A percentile compares a stretch with the other conserved stretches of the same genome.
These are phyloP conservation scores for Phyllotreta cruciferae DNA, from an alignment of 2,888 invertebrate genomes.

Conservation along the genomic window DNA sequence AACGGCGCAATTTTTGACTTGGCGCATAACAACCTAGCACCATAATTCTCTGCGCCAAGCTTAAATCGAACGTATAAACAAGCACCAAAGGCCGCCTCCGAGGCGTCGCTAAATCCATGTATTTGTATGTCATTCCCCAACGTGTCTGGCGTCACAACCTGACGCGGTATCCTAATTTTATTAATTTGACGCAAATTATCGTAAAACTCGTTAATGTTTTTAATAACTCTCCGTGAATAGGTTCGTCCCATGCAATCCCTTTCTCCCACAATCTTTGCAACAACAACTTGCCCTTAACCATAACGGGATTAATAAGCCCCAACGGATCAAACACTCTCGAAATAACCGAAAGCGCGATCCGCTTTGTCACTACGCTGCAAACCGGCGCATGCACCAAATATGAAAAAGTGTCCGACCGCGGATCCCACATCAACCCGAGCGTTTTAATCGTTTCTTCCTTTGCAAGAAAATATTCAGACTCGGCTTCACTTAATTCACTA, in stretches of 20 bases:
- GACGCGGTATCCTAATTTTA: not conserved
- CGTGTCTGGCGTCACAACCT: not conserved
- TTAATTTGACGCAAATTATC: not conserved
- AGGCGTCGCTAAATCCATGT: constrained; percentile 42
- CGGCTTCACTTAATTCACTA: too few relatives aligned
- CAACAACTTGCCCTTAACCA: not conserved
- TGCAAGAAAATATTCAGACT: not conserved
- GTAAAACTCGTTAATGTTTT: too few relatives aligned
- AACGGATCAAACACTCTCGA: not conserved
- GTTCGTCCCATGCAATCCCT: not conserved
- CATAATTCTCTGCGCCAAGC: too few relatives aligned
- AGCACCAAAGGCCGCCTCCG: constrained; percentile 35
- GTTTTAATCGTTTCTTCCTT: not conserved
- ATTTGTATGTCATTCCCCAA: not conserved
- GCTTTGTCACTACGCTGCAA: not conserved
- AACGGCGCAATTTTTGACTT: too few relatives aligned
- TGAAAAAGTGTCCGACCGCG: not conserved
- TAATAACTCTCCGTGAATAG: not conserved
- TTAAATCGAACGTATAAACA: constrained; percentile 27
- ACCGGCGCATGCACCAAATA: too few relatives aligned
- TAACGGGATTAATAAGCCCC: not conserved
- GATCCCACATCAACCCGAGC: not conserved
- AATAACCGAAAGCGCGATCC: not conserved
- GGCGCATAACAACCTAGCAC: too few relatives aligned
- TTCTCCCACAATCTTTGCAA: not conserved